Evolutionary conservation across 2,113 vertebrate genomes (phyloP).

Genomic region (Callospermophilus lateralis): DNA sequence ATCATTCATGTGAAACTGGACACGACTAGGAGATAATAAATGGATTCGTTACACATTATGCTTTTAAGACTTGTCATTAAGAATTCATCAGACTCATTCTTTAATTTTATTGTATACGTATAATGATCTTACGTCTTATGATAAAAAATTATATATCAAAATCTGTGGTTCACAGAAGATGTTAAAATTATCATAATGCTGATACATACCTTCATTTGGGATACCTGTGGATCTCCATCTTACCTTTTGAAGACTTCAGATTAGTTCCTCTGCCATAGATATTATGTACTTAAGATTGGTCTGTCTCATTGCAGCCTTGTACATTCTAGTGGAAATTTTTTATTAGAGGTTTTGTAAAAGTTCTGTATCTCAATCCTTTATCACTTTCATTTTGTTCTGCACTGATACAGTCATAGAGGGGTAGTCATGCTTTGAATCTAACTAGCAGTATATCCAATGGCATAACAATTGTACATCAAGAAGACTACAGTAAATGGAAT

Average conservation of each 20-base stretch:
- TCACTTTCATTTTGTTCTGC: not conserved
- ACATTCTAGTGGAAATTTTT: not conserved
- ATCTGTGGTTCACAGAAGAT: not conserved
- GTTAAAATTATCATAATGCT: not conserved
- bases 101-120: not conserved
- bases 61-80: slow-evolving; percentile 9
- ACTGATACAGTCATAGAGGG: not conserved
- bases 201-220: not conserved
- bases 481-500: not conserved
- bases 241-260: not conserved
- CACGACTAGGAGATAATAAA: not conserved
- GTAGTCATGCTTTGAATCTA: not conserved
- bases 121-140: not conserved
- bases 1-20: slow-evolving; percentile 42
- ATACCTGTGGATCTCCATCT: not conserved
- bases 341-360: not conserved
- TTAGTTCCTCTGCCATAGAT: not conserved
- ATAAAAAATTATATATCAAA: not conserved
- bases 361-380: not conserved
- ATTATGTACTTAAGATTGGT: not conserved
- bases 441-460: not conserved
- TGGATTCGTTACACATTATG: not conserved
- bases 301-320: not conserved
- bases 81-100: not conserved
- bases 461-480: not conserved